Evolutionary conservation across 2,113 vertebrate genomes (phyloP).

Genomic region (Petaurus breviceps): DNA sequence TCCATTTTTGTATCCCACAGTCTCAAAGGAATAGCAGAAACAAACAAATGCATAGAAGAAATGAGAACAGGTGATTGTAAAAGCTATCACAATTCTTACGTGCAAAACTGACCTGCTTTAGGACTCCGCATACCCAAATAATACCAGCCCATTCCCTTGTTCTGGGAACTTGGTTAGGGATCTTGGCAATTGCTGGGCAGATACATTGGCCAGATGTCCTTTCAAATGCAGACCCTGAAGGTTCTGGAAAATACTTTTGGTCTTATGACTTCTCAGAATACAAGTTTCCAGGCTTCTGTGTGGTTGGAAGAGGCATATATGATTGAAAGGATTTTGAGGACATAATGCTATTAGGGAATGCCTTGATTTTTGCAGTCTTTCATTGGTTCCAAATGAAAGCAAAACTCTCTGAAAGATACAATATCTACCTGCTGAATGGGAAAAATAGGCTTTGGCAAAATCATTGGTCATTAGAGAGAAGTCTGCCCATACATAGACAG

Average conservation of each 20-base stretch:
- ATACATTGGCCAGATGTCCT: not conserved
- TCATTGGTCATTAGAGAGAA: conserved; percentile 63
- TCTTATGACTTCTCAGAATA: conserved; percentile 31
- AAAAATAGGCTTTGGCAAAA: conserved; percentile 47
- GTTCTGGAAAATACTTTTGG: conserved; percentile 27
- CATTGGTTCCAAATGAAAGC: conserved; percentile 61
- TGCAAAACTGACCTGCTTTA: conserved; percentile 37
- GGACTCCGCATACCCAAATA: not conserved
- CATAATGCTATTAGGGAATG: not conserved
- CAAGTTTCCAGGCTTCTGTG: conserved; percentile 38
- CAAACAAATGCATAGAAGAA: not conserved
- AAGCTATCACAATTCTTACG: conserved; percentile 11
- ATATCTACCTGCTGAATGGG: conserved; percentile 40
- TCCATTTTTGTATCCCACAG: not conserved
- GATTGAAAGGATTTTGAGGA: conserved; percentile 56
- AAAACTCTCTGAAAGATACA: conserved; percentile 59
- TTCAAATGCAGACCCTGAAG: conserved; percentile 44
- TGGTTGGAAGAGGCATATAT: conserved; percentile 46
- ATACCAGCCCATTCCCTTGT: not conserved
- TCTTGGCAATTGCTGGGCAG: not conserved
- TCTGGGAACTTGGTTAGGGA: not conserved
- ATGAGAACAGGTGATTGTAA: not conserved
- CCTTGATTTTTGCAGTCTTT: conserved; percentile 54
- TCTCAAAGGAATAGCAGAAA: not conserved
- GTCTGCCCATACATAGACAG: conserved; percentile 29